Evolutionary conservation across 2,113 vertebrate genomes (phyloP).

Genomic region (Eubucco bourcierii): DNA sequence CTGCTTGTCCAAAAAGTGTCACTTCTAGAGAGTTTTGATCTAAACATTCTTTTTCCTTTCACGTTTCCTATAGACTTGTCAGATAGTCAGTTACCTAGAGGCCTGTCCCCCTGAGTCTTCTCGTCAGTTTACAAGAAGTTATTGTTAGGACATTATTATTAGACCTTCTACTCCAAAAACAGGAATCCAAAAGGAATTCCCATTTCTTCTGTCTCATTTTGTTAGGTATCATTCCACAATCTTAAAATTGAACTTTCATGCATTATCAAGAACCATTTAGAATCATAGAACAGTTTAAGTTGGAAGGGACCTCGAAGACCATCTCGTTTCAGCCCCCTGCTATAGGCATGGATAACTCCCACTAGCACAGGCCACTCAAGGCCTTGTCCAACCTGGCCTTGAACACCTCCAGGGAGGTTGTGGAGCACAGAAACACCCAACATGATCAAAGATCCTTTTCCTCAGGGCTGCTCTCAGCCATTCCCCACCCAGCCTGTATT

Average conservation of each 20-base stretch:
- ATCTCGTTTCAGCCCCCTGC: no score
- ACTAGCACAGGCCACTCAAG: no score
- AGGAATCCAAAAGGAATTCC: not conserved
- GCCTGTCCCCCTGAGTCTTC: not conserved
- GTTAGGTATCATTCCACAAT: not conserved
- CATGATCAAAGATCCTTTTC: no score
- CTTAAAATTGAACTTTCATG: not conserved
- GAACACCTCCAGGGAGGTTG: no score
- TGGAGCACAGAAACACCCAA: no score
- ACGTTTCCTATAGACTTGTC: not conserved
- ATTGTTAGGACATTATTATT: not conserved
- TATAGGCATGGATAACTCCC: no score
- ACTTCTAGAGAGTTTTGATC: not conserved
- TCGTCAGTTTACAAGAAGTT: not conserved
- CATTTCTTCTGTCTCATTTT: not conserved
- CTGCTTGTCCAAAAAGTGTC: not conserved
- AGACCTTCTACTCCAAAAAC: not conserved
- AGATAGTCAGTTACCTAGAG: not conserved
- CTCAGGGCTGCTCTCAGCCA: no score
- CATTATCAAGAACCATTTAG: not conserved
- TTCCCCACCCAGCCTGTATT: no score
- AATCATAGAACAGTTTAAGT: no score
- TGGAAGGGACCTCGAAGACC: no score
- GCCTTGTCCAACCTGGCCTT: no score
- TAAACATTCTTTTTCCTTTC: not conserved